Evolutionary conservation across 2,797 vertebrate genomes (phyloP).

Genomic region (Eulemur coronatus): DNA sequence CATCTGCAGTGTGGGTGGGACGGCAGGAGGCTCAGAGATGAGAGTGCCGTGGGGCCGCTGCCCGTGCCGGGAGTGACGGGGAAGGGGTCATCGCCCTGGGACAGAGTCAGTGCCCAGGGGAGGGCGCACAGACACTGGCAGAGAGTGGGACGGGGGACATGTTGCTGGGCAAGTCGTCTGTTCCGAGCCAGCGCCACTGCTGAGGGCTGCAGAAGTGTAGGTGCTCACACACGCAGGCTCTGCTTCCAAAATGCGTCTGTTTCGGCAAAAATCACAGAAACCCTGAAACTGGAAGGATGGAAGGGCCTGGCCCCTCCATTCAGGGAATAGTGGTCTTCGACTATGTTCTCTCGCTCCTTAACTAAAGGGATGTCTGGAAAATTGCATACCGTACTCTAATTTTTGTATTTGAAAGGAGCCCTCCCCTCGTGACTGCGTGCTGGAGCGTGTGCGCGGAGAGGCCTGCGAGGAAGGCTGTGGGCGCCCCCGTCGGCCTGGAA

Average conservation of each 20-base stretch:
- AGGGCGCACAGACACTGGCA: too few species aligned
- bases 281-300: neutral
- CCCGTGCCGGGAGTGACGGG: neutral
- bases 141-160: too few species aligned
- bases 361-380: neutral
- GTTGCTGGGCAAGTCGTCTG: too few species aligned
- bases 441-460: neutral
- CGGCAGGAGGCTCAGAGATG: neutral
- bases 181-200: neutral
- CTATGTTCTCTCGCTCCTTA: too few species aligned
- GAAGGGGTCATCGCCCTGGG: too few species aligned
- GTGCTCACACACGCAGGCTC: neutral
- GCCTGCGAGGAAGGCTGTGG: neutral
- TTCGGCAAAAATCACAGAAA: too few species aligned
- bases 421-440: neutral
- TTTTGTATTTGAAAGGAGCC: too few species aligned
- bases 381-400: accelerated
- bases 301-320: accelerated
- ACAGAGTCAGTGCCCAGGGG: too few species aligned
- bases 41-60: accelerated
- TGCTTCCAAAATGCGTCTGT: neutral
- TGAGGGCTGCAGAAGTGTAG: neutral
- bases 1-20: neutral
- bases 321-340: neutral
- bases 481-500: neutral